Base-by-base conservation (phyloP, 2,888 invertebrate species). In the Pandemis heparana region DNA sequence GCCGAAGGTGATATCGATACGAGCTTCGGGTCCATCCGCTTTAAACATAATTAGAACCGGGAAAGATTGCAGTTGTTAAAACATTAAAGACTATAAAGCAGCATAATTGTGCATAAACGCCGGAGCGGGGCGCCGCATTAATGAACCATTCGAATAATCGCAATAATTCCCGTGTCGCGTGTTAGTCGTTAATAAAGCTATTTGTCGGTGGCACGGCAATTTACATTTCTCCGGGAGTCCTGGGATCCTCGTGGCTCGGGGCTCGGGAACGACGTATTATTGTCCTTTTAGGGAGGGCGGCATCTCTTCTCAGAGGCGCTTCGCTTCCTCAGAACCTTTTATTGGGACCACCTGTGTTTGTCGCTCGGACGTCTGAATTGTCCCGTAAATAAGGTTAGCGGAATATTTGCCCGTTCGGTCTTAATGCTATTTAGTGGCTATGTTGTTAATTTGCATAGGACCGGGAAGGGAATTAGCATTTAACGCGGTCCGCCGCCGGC, bases 231-330 rank as follows among this genome's bases (percentile, higher is more conserved):
- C 87, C 85, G 79, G 85, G 85, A 88, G 87, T 88, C 89, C 88
- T 87, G 86, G 85, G 87, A 86, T 87, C 85, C 87, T 80, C 80
- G 81, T 82, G 84, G 83, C 82, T 84, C 85, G 83, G 80, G 85
- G 87, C 87, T 89, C 85, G 87, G 87, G 84, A 92, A 93, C 92
- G 93, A 90, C 91, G 92, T 91, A 94, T 94, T 94, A 94, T 94
- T 94, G 91, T 92, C 94, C 94, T 91, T 94, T 94, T 94, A 94
- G 93, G 94, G 93, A 91, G 83, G 87, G 91, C 93, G 94, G 93
- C 92, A 88, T 92, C 90, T 89, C 84, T 87, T 83, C 87, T 89
- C 82, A 87, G 84, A 86, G 87, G 85, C 85, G 84, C 82, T 82
- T 85, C 87, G 88, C 85, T 84, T 87, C 86, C 85, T 84, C 87